Evolutionary conservation across 64 coral and sea anemone species (phyloP), one percentile per base, ranked within the genome.

Genomic region (Montipora foliosa): DNA sequence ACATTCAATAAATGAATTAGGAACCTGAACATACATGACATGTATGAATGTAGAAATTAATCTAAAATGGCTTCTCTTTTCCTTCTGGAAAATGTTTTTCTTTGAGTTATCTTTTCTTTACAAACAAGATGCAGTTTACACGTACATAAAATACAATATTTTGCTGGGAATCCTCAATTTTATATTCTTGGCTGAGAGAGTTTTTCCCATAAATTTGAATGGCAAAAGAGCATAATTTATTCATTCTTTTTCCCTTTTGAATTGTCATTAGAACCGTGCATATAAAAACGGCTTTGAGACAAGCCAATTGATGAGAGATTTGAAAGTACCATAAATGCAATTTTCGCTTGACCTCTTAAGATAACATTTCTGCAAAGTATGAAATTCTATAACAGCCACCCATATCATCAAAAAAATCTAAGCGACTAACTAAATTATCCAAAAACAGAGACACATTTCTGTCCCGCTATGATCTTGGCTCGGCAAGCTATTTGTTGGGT

Each of bases 381-480:
- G 71, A 17, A 86, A 86, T 86, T 49, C 16, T 13, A 4, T 71
- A 86, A 62, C 66, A 22, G 82, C 44, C n/a, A 71, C 15, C 62
- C n/a, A 46, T 45, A 86, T 62, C 67, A 70, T 84, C 67, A 49
- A 67, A 84, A 67, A 84, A 71, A 68, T 37, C 44, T 21, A 6
- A 86, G 50, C 5, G 17, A 66, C 46, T 86, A 22, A 21, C 12
- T 16, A 68, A 68, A 68, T 84, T 67, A 47, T 69, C 61, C 60
- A 84, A 3, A 86, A 71, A 71, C 37, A 12, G 8, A 21, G 9
- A 71, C 44, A 16, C 19, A 61, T 16, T 12, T 14, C 16, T 49
- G 6, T 86, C 44, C 45, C 17, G 17, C 16, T 86, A 47, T 45
- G 82, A 86, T 71, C 82, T 48, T 47, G 15, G 12, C 47, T 20